Conservation (phyloP, 2,888 invertebrate species). For the Papilio demoleus region DNA sequence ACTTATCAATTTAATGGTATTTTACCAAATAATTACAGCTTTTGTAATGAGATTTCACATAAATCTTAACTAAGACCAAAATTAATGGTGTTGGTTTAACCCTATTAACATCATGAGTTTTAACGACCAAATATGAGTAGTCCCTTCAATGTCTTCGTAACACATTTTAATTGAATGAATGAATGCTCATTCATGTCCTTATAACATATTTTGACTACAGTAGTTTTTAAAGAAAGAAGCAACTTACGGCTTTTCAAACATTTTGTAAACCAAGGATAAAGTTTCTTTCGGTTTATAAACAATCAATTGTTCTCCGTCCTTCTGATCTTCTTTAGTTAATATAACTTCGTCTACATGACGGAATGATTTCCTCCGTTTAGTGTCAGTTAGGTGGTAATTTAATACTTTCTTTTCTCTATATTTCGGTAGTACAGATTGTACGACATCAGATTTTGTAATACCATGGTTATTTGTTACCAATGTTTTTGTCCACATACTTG, state of each 20-base stretch:
- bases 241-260: constrained; percentile 46
- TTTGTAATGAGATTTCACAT: too few relatives aligned
- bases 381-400: constrained; percentile 46
- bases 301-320: constrained; percentile 64
- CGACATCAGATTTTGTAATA: constrained; percentile 64
- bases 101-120: too few relatives aligned
- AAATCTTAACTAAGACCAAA: too few relatives aligned
- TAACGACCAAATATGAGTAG: too few relatives aligned
- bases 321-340: constrained; percentile 61
- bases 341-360: constrained; percentile 56
- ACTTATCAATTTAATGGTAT: too few relatives aligned
- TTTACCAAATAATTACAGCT: too few relatives aligned
- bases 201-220: too few relatives aligned
- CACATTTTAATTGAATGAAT: too few relatives aligned
- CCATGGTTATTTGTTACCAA: constrained; percentile 58
- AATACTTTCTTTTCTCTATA: constrained; percentile 67
- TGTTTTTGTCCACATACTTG: constrained; percentile 67
- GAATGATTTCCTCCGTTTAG: constrained; percentile 45
- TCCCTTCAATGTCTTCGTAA: too few relatives aligned
- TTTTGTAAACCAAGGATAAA: constrained; percentile 63
- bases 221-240: too few relatives aligned
- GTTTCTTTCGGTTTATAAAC: constrained; percentile 64
- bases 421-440: constrained; percentile 66
- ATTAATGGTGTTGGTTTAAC: too few relatives aligned
- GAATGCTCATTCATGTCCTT: too few relatives aligned